These are phyloP conservation scores for Melanotaenia boesemani DNA, from an alignment of 2,797 vertebrate species.

Conservation along the genomic window DNA sequence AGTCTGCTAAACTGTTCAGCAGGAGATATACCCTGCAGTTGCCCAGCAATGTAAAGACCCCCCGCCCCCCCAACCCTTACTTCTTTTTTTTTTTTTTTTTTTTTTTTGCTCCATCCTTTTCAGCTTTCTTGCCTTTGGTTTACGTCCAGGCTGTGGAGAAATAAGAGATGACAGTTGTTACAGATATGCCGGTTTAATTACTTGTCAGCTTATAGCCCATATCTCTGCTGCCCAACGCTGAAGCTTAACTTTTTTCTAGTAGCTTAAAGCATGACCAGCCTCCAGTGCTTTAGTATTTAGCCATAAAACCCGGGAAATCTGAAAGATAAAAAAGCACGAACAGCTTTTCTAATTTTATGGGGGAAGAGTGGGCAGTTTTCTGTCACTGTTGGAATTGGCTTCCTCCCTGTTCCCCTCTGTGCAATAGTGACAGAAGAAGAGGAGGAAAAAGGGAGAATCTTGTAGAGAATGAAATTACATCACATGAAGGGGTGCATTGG, in stretches of 20 bases:
- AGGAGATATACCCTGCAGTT: conserved; percentile 89
- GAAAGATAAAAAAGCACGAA: conserved; percentile 88
- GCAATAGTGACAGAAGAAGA: conserved; percentile 79
- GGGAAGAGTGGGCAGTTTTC: conserved; percentile 86
- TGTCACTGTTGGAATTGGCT: conserved; percentile 86
- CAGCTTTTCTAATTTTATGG: conserved; percentile 88
- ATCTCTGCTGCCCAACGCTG: conserved; percentile 94
- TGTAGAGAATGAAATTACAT: conserved; percentile 86
- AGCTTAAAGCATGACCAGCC: conserved; percentile 97
- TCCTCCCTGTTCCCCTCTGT: conserved; percentile 80
- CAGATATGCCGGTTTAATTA: conserved; percentile 98
- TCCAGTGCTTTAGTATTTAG: conserved; percentile 92
- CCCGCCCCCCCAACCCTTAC: conserved; percentile 68
- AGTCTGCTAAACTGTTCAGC: conserved; percentile 91
- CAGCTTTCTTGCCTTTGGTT: conserved; percentile 89
- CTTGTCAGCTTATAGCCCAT: conserved; percentile 98
- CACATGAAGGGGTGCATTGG: conserved; percentile 82
- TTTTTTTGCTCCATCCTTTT: conserved; percentile 81
- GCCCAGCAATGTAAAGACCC: conserved; percentile 81
- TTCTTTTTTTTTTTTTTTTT: conserved; percentile 47
- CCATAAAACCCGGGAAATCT: conserved; percentile 91
- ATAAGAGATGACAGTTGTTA: conserved; percentile 99
- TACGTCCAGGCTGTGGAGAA: conserved; percentile 94
- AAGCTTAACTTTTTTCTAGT: conserved; percentile 96
- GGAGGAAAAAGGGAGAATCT: conserved; percentile 78